Evolutionary conservation across 30 jellyfish, hydroid and myxozoan species (phyloP).

Genomic region (Aurelia coerulea): DNA sequence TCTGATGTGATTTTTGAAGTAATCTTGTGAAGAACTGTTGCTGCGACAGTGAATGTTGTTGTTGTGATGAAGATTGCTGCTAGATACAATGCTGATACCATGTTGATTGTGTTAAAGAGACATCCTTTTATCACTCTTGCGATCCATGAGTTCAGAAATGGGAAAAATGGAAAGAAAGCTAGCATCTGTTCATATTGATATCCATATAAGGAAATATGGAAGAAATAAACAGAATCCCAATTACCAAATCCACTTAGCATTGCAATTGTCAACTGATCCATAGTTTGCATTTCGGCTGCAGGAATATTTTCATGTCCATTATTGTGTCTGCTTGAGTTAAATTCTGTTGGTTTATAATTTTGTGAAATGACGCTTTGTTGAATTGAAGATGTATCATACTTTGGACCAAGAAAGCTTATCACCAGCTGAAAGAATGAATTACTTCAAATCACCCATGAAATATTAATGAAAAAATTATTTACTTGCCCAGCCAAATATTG

Average conservation of each 20-base stretch:
- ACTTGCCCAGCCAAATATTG: too few relatives aligned
- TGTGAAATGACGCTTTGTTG: slow-evolving; percentile 49
- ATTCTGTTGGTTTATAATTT: background rate
- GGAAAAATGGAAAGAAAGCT: slow-evolving; percentile 85
- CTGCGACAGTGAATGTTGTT: slow-evolving; percentile 50
- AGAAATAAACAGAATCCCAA: slow-evolving; percentile 94
- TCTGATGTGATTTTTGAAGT: slow-evolving; percentile 21
- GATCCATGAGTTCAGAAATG: slow-evolving; percentile 36
- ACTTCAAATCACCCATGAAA: background rate
- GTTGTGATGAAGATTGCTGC: slow-evolving; percentile 41
- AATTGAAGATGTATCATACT: slow-evolving; percentile 51
- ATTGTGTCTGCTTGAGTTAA: background rate
- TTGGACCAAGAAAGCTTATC: slow-evolving; percentile 2
- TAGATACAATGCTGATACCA: slow-evolving; percentile 8
- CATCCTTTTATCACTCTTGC: slow-evolving; percentile 8
- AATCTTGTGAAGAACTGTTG: slow-evolving; percentile 46
- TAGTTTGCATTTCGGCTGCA: background rate
- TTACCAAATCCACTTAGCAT: slow-evolving; percentile 64
- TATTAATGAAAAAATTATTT: too few relatives aligned
- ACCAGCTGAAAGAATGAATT: slow-evolving; percentile 18
- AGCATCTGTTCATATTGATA: slow-evolving; percentile 93
- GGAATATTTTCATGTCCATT: background rate
- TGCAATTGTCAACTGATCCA: slow-evolving; percentile 2
- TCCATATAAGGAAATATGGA: slow-evolving; percentile 68
- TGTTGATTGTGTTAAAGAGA: background rate